Evolutionary conservation across 2,113 vertebrate species (phyloP).

Genomic region (Ictalurus punctatus): DNA sequence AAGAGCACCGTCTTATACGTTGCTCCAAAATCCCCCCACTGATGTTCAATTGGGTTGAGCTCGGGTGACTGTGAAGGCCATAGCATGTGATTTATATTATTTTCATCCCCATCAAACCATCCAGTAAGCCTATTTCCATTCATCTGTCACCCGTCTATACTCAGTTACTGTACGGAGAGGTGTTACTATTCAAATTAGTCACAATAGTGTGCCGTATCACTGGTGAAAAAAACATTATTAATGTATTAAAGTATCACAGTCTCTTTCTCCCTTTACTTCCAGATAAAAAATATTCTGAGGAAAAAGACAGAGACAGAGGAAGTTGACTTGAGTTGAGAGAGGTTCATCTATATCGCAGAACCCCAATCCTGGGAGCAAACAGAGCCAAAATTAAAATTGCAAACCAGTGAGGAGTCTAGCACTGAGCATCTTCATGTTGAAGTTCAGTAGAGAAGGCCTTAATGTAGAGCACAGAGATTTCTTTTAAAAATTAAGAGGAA

Average conservation of each 20-base stretch:
- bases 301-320: constrained; percentile 5
- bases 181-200: not conserved
- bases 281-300: not conserved
- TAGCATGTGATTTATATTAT: not conserved
- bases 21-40: not conserved
- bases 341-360: constrained; percentile 32
- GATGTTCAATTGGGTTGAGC: not conserved
- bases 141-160: not conserved
- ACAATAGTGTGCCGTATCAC: not conserved
- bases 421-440: constrained; percentile 22
- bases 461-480: constrained; percentile 1
- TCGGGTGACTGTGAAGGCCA: not conserved
- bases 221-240: not conserved
- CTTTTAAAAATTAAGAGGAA: constrained; percentile 31
- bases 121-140: not conserved
- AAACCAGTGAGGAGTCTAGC: constrained; percentile 37
- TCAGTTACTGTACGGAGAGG: not conserved
- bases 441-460: constrained; percentile 20
- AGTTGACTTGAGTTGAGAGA: not conserved
- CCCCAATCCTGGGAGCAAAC: constrained; percentile 11
- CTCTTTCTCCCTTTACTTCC: not conserved
- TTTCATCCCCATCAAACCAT: not conserved
- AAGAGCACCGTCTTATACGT: not conserved
- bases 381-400: constrained; percentile 41
- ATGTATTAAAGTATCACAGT: not conserved